phyloP scores from a whole-genome alignment of 2,797 vertebrate genomes.

The Diplodus sargus region DNA sequence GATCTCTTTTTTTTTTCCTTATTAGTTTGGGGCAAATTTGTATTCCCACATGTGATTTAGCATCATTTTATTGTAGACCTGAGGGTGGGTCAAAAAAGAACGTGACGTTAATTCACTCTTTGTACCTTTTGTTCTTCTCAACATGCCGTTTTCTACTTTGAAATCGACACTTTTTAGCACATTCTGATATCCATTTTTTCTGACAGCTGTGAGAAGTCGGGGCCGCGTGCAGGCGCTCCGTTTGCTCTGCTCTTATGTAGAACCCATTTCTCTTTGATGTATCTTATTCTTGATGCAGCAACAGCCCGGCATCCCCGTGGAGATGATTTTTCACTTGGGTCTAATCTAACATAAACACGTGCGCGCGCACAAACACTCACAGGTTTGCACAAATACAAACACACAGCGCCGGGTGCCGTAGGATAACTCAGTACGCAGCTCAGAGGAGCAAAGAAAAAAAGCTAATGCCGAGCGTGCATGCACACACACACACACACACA shows the following conservation, averaged over 20 bases:
- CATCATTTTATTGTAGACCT: background rate
- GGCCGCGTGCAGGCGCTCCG: constrained; percentile 20
- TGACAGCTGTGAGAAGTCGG: constrained; percentile 29
- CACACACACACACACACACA: no score
- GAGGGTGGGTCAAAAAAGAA: background rate
- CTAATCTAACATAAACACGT: constrained; percentile 62
- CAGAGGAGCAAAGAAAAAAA: constrained; percentile 3
- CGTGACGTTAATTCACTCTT: constrained; percentile 9
- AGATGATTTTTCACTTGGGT: constrained; percentile 59
- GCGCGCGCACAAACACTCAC: constrained; percentile 22
- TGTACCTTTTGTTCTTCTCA: constrained; percentile 2
- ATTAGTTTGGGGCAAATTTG: constrained; percentile 18
- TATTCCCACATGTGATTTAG: constrained; percentile 29
- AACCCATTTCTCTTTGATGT: constrained; percentile 64
- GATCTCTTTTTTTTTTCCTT: background rate
- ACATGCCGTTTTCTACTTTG: constrained; percentile 9
- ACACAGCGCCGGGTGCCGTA: constrained; percentile 18
- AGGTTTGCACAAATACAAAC: constrained; percentile 9
- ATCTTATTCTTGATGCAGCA: constrained; percentile 59
- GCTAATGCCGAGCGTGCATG: background rate
- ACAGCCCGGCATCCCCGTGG: constrained; percentile 47
- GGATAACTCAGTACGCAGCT: constrained; percentile 40
- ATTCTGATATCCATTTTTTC: constrained; percentile 28
- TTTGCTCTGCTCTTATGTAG: constrained; percentile 27
- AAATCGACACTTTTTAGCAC: constrained; percentile 1